Percentiles rank a stretch among this genome's conserved stretches.
Conservation (phyloP, 2,797 vertebrate genomes). For the Ctenosaura bakeri region DNA sequence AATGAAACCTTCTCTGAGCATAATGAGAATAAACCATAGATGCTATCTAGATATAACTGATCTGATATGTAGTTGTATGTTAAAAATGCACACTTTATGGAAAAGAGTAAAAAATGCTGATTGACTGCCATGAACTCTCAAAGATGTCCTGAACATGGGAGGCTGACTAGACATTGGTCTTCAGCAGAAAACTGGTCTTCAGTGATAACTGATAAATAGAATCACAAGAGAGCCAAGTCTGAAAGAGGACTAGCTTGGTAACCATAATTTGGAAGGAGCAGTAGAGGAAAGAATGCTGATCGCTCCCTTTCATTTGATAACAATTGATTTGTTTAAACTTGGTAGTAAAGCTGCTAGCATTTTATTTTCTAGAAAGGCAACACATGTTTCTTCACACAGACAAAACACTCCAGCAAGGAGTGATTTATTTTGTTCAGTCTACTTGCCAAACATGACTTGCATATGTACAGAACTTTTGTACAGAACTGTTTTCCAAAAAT, state of each 20-base stretch:
- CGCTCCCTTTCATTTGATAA: neutral
- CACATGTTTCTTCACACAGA: neutral
- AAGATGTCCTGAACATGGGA: neutral
- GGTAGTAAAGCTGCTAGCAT: neutral
- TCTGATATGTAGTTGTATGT: neutral
- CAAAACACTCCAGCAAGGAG: neutral
- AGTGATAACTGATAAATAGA: neutral
- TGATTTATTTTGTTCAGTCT: neutral
- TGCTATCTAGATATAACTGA: neutral
- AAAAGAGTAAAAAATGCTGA: neutral
- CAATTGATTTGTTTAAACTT: neutral
- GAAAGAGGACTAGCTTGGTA: neutral
- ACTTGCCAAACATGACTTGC: neutral
- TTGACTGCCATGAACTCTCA: neutral
- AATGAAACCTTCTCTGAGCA: neutral
- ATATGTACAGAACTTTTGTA: neutral
- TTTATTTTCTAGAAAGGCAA: neutral
- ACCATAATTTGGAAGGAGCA: neutral
- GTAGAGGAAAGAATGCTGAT: neutral
- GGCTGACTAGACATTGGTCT: neutral
- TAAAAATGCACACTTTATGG: neutral
- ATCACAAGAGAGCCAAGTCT: neutral
- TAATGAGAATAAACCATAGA: neutral
- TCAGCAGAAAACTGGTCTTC: neutral
- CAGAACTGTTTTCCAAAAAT: neutral